Base-by-base conservation (phyloP, 2,888 invertebrate species). In the Agrotis segetum region DNA sequence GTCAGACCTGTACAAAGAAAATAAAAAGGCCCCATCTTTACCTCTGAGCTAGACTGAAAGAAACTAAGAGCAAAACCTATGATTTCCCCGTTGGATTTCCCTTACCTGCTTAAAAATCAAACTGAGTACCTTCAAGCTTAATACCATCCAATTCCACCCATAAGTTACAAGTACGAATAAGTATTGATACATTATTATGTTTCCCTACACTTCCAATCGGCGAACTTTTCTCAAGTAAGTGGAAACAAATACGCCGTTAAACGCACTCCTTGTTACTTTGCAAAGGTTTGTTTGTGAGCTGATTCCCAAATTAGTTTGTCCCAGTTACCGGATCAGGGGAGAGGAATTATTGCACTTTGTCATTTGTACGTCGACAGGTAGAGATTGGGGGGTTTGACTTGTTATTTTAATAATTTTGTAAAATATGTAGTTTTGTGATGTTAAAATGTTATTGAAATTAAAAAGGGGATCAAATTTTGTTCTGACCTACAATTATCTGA, bases 251-350 rank as follows among this genome's bases (percentile, higher is more conserved):
- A 50, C 47, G 46, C 49, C 50, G 70, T 77, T 68, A 65, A 79
- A 65, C 62, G 62, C 70, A 53, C 46, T 53, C 47, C 47, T n/a
- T 34, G 50, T 24, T 59, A 17, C 46, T 80, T 53, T 21, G 24
- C 34, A 34, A 59, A 44, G 56, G 64, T 58, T 69, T 65, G 59
- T 76, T 77, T 73, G 77, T 69, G 77, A 68, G 67, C 14, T 71
- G 70, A 67, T 76, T 82, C 34, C 60, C 52, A 59, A 74, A 82
- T 83, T 69, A 82, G 81, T 82, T 83, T 65, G 77, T 29, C 67
- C 81, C 34, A 83, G 84, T 80, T 82, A 55, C 24, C 0, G 29
- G 19, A 3, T 5, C 61, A 29, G 19, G 50, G 1, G 19, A 14
- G 50, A 67, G 16, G 19, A 49, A 58, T 61, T 34, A 34, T 56